phyloP scores from a whole-genome alignment of 2,113 vertebrate genomes.

The Periophthalmus modestus region DNA sequence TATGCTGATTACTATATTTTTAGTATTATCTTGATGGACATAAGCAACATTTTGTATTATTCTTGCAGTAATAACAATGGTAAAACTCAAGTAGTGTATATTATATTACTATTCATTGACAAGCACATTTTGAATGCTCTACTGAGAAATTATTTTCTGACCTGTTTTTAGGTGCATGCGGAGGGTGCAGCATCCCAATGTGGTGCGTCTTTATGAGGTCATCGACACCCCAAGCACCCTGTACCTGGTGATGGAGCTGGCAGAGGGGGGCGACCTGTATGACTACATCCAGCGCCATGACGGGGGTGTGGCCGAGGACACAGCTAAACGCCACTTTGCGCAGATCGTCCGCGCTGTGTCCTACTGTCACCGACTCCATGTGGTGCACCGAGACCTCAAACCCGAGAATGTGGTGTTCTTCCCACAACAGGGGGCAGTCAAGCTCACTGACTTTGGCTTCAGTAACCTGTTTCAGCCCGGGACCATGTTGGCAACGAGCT shows the following conservation, averaged over 20 bases:
- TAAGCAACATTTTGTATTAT: not conserved
- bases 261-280: constrained; percentile 86
- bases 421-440: constrained; percentile 84
- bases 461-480: constrained; percentile 88
- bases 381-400: constrained; percentile 89
- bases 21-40: not conserved
- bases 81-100: not conserved
- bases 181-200: constrained; percentile 89
- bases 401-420: constrained; percentile 92
- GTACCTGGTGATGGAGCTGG: constrained; percentile 90
- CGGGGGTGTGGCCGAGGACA: constrained; percentile 78
- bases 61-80: not conserved
- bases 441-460: constrained; percentile 89
- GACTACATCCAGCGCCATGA: constrained; percentile 89
- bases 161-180: constrained; percentile 80
- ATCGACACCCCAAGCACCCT: constrained; percentile 88
- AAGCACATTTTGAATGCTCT: not conserved
- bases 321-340: constrained; percentile 84
- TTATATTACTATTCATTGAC: not conserved
- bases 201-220: constrained; percentile 88
- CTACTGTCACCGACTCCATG: constrained; percentile 88
- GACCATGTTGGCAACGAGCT: constrained; percentile 88
- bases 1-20: not conserved
- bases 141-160: not conserved
- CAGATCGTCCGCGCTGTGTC: constrained; percentile 87